Evolutionary conservation across 2,113 vertebrate species (phyloP).

Genomic region (Oryctolagus cuniculus): DNA sequence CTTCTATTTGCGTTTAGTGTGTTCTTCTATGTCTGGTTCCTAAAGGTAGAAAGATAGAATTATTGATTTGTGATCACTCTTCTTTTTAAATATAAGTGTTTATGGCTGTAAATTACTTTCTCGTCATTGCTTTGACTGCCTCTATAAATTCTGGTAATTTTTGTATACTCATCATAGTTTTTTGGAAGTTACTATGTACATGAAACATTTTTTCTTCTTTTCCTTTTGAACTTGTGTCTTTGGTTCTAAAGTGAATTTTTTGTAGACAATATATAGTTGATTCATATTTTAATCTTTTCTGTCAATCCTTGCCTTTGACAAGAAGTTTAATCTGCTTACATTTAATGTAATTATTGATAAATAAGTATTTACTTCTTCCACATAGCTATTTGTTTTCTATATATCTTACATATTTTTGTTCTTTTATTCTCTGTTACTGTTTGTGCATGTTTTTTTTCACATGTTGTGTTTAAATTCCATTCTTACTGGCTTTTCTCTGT

Average conservation of each 20-base stretch:
- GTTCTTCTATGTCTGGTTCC: not conserved
- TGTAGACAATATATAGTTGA: not conserved
- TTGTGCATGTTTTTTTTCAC: not conserved
- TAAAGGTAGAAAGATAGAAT: not conserved
- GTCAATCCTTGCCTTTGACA: not conserved
- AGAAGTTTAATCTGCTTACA: not conserved
- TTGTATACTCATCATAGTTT: not conserved
- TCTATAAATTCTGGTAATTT: not conserved
- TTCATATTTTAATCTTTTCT: not conserved
- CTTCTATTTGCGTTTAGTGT: not conserved
- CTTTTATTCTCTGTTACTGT: not conserved
- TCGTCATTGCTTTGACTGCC: not conserved
- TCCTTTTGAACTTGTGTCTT: not conserved
- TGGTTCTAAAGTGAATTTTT: not conserved
- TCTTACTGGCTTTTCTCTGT: not conserved
- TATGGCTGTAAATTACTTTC: not conserved
- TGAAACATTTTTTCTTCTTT: not conserved
- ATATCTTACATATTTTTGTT: not conserved
- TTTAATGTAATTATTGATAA: not conserved
- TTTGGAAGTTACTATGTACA: not conserved
- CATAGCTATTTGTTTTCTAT: not conserved
- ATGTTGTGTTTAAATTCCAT: not conserved
- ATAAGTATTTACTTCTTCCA: not conserved
- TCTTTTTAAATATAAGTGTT: not conserved
- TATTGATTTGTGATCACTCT: not conserved